These are phyloP conservation scores for Chelonoidis abingdonii DNA, from an alignment of 2,113 vertebrate species.

Conservation along the genomic window DNA sequence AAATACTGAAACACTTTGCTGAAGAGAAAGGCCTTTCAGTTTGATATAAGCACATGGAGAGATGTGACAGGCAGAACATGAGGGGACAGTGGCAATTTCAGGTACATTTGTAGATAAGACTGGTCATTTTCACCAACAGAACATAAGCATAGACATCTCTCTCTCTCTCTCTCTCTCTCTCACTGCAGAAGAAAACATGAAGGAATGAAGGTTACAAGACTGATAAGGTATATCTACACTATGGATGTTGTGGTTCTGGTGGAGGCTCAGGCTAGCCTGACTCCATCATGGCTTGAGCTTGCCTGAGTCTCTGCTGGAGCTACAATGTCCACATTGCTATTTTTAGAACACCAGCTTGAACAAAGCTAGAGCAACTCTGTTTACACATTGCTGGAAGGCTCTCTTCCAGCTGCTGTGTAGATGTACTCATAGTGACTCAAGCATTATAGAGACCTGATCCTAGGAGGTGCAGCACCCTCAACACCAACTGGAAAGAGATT, in stretches of 20 bases:
- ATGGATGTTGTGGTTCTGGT: not conserved
- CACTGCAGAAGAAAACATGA: not conserved
- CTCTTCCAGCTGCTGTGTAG: not conserved
- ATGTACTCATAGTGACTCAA: not conserved
- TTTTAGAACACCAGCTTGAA: not conserved
- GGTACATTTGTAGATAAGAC: not conserved
- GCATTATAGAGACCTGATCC: not conserved
- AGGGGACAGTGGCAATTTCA: not conserved
- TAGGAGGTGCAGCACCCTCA: not conserved
- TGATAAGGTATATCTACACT: not conserved
- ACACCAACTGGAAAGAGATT: not conserved
- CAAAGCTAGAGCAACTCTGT: not conserved
- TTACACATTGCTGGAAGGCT: not conserved
- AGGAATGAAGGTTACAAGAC: not conserved
- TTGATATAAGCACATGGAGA: conserved; percentile 4
- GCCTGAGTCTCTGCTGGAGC: not conserved
- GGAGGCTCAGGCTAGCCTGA: not conserved
- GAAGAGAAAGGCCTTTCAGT: conserved; percentile 31
- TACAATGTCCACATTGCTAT: not conserved
- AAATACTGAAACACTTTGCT: not conserved
- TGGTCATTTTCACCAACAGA: not conserved
- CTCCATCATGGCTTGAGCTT: not conserved
- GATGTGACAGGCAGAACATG: not conserved
- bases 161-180: no score
- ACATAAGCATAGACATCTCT: accelerated